Evolutionary conservation across 2,888 invertebrate species (phyloP), one percentile per base, ranked within the genome.

Genomic region (Apamea anceps): DNA sequence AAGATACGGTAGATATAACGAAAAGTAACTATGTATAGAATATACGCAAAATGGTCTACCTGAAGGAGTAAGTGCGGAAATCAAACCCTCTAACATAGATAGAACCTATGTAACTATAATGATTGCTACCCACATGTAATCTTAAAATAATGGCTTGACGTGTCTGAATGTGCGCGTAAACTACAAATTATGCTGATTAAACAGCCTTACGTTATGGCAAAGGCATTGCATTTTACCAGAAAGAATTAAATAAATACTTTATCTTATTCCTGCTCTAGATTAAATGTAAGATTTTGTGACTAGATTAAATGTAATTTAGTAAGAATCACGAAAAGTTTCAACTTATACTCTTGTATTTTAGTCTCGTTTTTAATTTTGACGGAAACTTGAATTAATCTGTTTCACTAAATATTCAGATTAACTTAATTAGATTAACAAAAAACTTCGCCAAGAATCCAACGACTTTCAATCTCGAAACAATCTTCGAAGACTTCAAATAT

Each of bases 341-440:
- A 37, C 25, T 32, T 21, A 51, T 1, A 21, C 21, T 45, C 12
- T n/a, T 18, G 48, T 7, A 57, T n/a, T 78, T 66, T n/a, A 28
- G 21, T 32, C n/a, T 54, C 10, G 3, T 45, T 57, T 63, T 63
- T 76, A 57, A 75, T 65, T 74, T 71, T 74, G 57, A 48, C 37
- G 25, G 42, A 45, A 75, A 51, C 37, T 77, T 68, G 54, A 77
- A 75, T 81, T 75, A 25, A 75, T 80, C 72, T 72, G 45, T 85
- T 66, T 70, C 62, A 62, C 51, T 12, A 62, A 85, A 74, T 79
- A 79, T 80, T 85, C 72, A 68, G 68, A 87, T 85, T 66, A 70
- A 45, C 57, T 71, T 85, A 63, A 80, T 70, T 75, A 77, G 51
- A 72, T 87, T 70, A 81, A 87, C 65, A 81, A 87, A 87, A 79